Percentiles rank a stretch among this genome's conserved stretches.
Evolutionary conservation across 2,113 vertebrate genomes (phyloP).

Genomic region (Mandrillus leucophaeus): DNA sequence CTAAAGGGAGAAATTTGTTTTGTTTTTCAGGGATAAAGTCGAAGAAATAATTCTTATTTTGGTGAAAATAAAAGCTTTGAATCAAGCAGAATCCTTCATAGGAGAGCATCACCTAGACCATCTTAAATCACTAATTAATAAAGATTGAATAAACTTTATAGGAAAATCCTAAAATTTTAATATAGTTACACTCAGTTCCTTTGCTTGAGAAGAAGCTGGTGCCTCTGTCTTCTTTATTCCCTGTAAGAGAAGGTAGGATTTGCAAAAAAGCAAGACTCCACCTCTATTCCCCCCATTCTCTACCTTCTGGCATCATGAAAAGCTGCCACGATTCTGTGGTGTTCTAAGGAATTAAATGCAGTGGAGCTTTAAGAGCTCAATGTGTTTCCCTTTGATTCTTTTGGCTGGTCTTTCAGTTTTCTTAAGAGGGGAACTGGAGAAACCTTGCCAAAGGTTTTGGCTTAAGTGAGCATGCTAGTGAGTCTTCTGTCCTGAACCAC

Average conservation of each 20-base stretch:
- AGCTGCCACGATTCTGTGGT: not conserved
- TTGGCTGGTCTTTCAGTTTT: not conserved
- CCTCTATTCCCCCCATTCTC: not conserved
- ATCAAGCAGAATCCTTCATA: conserved; percentile 85
- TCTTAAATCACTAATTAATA: conserved; percentile 57
- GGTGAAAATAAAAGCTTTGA: conserved; percentile 87
- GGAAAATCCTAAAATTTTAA: not conserved
- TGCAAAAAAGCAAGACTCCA: not conserved
- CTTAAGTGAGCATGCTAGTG: not conserved
- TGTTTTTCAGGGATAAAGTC: conserved; percentile 86
- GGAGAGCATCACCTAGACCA: conserved; percentile 88
- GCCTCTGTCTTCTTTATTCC: not conserved
- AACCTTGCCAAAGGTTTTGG: not conserved
- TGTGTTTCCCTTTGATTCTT: not conserved
- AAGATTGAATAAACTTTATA: not conserved
- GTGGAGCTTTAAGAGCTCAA: not conserved
- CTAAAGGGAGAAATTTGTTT: not conserved
- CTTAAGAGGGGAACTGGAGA: not conserved
- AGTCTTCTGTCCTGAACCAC: not conserved
- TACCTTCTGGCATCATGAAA: not conserved
- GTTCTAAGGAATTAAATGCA: not conserved
- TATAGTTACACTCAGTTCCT: not conserved
- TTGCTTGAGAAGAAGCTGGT: not conserved
- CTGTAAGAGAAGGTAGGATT: not conserved
- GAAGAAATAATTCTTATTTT: conserved; percentile 88